Percentiles rank a stretch among this genome's conserved stretches.
phyloP scores from a whole-genome alignment of 2,113 vertebrate genomes.

The Rhodinocichla rosea region DNA sequence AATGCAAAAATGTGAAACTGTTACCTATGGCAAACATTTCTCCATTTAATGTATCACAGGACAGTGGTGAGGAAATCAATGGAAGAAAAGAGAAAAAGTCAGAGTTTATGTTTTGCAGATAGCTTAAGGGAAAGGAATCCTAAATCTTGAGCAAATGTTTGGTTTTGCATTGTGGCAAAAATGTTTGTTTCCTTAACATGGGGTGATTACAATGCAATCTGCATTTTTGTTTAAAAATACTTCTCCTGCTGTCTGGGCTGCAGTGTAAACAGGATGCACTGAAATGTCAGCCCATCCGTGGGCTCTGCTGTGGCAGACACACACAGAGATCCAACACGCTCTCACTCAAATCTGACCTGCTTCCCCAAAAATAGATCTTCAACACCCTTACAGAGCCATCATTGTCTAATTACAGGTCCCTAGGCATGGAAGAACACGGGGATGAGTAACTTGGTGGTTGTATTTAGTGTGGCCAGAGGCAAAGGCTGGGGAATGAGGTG shows the following conservation, averaged over 20 bases:
- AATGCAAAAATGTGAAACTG: background rate
- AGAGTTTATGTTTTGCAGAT: background rate
- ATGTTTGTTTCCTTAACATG: background rate
- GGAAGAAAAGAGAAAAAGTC: background rate
- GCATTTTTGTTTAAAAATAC: constrained; percentile 40
- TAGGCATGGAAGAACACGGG: rapidly evolving
- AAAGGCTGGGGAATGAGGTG: background rate
- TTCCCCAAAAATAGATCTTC: background rate
- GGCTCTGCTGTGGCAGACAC: background rate
- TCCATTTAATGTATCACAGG: background rate
- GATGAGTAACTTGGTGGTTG: rapidly evolving
- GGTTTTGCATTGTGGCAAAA: background rate
- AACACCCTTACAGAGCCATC: background rate
- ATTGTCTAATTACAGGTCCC: background rate
- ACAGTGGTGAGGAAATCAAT: background rate
- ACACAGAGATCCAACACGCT: background rate
- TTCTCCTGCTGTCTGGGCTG: background rate
- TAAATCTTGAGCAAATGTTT: background rate
- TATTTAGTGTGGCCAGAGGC: background rate
- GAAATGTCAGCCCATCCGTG: constrained; percentile 4
- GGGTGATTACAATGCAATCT: background rate
- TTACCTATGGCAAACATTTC: constrained; percentile 26
- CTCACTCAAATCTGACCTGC: background rate
- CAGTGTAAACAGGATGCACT: constrained; percentile 50
- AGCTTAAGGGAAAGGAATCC: background rate